Base-by-base conservation (phyloP, 1,140 invertebrate genomes). In the Augochlora pura region DNA sequence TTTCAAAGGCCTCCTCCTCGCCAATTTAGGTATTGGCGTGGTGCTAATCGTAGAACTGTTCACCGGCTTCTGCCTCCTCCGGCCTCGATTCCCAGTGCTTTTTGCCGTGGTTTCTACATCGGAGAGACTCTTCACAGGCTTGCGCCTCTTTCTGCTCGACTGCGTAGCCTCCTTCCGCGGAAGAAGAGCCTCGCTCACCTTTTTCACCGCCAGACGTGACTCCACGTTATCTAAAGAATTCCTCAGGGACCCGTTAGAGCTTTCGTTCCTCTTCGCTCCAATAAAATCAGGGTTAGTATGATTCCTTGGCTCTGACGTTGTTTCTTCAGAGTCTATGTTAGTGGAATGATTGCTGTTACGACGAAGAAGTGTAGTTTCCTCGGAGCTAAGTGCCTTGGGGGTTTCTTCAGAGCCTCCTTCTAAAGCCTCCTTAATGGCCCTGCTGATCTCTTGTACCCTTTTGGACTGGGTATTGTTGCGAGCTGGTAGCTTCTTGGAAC, bases 361-460 rank as follows among this genome's bases (percentile, higher is more conserved):
- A n/a, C n/a, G n/a, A n/a, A n/a, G n/a, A n/a, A n/a, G n/a, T n/a
- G n/a, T n/a, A n/a, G n/a, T 62, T 2, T 67, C 46, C 14, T n/a
- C 21, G 1, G 62, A 9, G 46, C 18, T n/a, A 2, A 52, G 10
- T 1, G 66, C 16, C 14, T 52, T 27, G 14, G 59, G 42, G 0
- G 49, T 42, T 7, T 80, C 77, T 3, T 81, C n/a, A 5, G 68
- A 42, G 12, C 77, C 74, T 0, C 76, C 39, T 6, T 82, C 65
- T 0, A 86, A 39, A 6, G 69, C 18, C 54, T 80, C 72, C 21
- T 78, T 72, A 5, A 84, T 86, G 4, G 82, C 81, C 62, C 74
- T 74, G 27, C 66, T 77, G 0, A 85, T 84, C 12, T 85, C 80
- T 4, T 57, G 60, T 2, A 67, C 76, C 10, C 14, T 72, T 4